These are phyloP conservation scores for Aptenodytes forsteri DNA, from an alignment of 2,113 vertebrate genomes.

Conservation along the genomic window DNA sequence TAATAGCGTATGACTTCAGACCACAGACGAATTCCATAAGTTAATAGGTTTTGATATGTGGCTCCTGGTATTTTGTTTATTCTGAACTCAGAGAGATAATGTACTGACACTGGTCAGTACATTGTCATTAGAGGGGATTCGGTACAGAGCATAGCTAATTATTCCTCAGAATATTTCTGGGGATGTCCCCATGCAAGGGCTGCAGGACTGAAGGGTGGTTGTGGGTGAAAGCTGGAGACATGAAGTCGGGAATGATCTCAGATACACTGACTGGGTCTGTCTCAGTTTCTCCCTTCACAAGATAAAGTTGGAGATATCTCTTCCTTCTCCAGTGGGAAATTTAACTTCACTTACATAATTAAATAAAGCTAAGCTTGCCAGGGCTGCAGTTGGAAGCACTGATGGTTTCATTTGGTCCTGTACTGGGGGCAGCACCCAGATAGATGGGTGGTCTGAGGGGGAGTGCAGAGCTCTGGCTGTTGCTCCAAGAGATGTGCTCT, in stretches of 20 bases:
- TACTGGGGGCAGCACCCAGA: not conserved
- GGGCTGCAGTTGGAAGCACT: not conserved
- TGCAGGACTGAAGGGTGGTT: not conserved
- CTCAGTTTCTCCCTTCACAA: not conserved
- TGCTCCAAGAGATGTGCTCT: not conserved
- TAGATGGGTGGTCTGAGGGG: rapidly evolving
- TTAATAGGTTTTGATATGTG: not conserved
- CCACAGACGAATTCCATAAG: not conserved
- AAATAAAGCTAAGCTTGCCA: not conserved
- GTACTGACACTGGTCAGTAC: not conserved
- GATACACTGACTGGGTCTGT: rapidly evolving
- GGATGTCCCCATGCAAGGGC: not conserved
- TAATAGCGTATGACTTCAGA: not conserved
- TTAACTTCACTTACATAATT: not conserved
- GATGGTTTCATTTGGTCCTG: not conserved
- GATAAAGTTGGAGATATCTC: not conserved
- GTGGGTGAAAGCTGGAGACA: not conserved
- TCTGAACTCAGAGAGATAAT: not conserved
- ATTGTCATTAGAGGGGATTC: not conserved
- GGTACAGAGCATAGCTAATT: not conserved
- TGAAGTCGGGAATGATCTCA: not conserved
- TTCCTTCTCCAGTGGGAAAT: not conserved
- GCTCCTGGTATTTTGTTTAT: not conserved
- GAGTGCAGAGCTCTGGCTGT: not conserved
- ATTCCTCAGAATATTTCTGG: not conserved